Percentiles rank a stretch among this genome's conserved stretches.
Conservation (phyloP, 2,113 vertebrate genomes). For the Chinchilla lanigera region DNA sequence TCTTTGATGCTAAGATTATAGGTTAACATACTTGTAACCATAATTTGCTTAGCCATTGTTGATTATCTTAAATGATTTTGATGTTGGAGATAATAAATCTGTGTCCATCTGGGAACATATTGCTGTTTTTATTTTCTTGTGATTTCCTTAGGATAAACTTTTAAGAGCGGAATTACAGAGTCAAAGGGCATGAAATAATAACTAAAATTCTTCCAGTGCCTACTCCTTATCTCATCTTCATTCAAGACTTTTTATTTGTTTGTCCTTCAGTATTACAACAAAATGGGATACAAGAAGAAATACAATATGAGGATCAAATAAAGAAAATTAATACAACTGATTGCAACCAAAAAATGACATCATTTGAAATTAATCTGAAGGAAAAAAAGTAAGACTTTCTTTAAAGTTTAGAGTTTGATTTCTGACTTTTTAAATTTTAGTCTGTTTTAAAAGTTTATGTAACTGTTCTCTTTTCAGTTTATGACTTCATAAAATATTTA, state of each 20-base stretch:
- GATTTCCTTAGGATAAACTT: slow-evolving; percentile 55
- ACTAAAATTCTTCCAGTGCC: slow-evolving; percentile 6
- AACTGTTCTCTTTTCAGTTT: slow-evolving; percentile 55
- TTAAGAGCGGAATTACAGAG: slow-evolving; percentile 8
- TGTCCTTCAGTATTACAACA: slow-evolving; percentile 87
- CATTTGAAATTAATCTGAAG: slow-evolving; percentile 95
- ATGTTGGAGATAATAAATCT: not conserved
- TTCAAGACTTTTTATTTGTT: slow-evolving; percentile 71
- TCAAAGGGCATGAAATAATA: slow-evolving; percentile 58
- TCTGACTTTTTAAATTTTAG: slow-evolving; percentile 63
- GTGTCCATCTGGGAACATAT: not conserved
- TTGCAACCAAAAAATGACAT: slow-evolving; percentile 86
- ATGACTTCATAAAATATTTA: slow-evolving; percentile 72
- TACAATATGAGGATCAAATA: slow-evolving; percentile 77
- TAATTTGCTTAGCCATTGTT: slow-evolving; percentile 48
- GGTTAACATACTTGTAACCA: not conserved
- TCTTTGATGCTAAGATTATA: slow-evolving; percentile 32
- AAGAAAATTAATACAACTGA: slow-evolving; percentile 76
- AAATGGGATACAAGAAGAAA: slow-evolving; percentile 80
- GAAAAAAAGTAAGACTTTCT: slow-evolving; percentile 90
- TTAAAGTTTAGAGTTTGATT: slow-evolving; percentile 64
- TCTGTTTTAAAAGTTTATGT: slow-evolving; percentile 65
- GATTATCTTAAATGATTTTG: slow-evolving; percentile 18
- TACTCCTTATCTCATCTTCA: slow-evolving; percentile 59
- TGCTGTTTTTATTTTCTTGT: slow-evolving; percentile 12